Percentiles rank a stretch among this genome's conserved stretches.
Evolutionary conservation across 1,140 invertebrate species (phyloP).

Genomic region (Drosophila sproati): DNA sequence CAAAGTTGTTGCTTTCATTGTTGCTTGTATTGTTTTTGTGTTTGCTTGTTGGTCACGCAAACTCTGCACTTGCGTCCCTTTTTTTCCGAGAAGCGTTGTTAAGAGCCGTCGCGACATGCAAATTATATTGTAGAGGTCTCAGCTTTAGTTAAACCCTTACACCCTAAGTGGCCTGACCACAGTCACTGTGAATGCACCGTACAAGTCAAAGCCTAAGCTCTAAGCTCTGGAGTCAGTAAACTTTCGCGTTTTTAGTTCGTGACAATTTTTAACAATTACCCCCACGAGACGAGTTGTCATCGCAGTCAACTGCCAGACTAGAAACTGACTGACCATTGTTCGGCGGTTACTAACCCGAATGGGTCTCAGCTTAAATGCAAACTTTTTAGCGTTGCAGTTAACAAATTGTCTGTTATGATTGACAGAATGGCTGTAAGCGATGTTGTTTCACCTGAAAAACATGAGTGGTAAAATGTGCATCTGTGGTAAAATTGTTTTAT

Average conservation of each 20-base stretch:
- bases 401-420: conserved; percentile 39
- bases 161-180: conserved; percentile 17
- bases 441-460: conserved; percentile 3
- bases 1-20: conserved; percentile 18
- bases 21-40: conserved; percentile 62
- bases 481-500: not conserved
- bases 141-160: conserved; percentile 2
- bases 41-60: conserved; percentile 62
- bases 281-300: conserved; percentile 45
- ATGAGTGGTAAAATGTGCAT: not conserved
- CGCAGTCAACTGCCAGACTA: conserved; percentile 5
- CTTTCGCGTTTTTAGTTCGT: conserved; percentile 70
- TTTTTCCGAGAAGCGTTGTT: conserved; percentile 37
- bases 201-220: conserved; percentile 23
- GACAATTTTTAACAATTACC: conserved; percentile 76
- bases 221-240: conserved; percentile 61
- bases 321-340: conserved; percentile 67
- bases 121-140: conserved; percentile 52
- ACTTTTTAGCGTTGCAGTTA: conserved; percentile 27
- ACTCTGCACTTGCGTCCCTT: conserved; percentile 38
- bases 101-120: conserved; percentile 52
- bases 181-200: conserved; percentile 38
- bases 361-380: not conserved
- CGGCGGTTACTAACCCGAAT: conserved; percentile 64
- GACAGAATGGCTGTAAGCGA: conserved; percentile 23